A percentile compares a stretch with the other conserved stretches of the same genome.
These are phyloP conservation scores for Tarsius wallacei DNA, from an alignment of 2,797 vertebrate species.

Conservation along the genomic window DNA sequence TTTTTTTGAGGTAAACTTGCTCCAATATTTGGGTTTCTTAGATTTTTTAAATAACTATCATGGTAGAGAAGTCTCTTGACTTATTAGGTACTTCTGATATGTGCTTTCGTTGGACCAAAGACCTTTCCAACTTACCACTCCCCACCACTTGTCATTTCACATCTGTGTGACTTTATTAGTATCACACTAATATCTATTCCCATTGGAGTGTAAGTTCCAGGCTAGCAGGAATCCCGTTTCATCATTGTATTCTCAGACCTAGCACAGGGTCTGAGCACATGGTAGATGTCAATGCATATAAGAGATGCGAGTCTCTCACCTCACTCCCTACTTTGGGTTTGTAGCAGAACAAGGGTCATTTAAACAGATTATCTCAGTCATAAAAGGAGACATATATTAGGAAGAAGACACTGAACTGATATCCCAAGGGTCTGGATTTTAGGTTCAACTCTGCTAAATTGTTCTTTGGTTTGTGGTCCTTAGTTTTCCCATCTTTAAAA, in stretches of 20 bases:
- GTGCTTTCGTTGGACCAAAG: not conserved
- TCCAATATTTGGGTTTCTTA: slow-evolving; percentile 2
- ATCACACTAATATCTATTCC: not conserved
- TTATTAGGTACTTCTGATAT: not conserved
- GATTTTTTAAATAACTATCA: slow-evolving; percentile 35
- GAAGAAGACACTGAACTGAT: not conserved
- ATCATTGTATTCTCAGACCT: too few relatives aligned
- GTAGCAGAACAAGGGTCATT: not conserved
- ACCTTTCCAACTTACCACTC: not conserved
- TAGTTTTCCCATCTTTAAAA: slow-evolving; percentile 13
- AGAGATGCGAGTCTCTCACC: not conserved
- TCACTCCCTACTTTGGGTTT: not conserved
- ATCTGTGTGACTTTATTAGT: not conserved
- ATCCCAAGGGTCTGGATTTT: not conserved
- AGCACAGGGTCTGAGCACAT: not conserved
- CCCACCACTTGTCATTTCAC: not conserved
- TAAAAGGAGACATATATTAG: not conserved
- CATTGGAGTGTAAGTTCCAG: not conserved
- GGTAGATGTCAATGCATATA: not conserved
- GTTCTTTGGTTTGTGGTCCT: not conserved
- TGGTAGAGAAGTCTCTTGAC: not conserved
- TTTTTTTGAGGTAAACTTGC: not conserved
- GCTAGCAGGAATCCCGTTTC: not conserved
- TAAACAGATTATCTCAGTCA: not conserved
- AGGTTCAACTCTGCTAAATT: not conserved